Conservation (phyloP, 2,113 vertebrate genomes). For the Phainopepla nitens region DNA sequence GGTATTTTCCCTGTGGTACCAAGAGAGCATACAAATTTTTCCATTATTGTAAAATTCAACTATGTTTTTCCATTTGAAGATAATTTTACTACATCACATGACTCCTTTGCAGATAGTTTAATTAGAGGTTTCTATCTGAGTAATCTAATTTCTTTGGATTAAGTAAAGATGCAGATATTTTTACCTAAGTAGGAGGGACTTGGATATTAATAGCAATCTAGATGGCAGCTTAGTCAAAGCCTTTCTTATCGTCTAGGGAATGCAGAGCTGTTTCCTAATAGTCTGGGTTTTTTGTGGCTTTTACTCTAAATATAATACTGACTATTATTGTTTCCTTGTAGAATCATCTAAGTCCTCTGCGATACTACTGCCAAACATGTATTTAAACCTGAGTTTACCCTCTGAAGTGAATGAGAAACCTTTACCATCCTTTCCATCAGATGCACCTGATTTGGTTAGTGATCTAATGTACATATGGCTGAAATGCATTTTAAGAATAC, state of each 20-base stretch:
- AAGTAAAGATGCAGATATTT: not conserved
- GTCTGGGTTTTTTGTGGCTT: not conserved
- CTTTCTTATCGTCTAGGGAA: not conserved
- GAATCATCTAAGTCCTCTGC: not conserved
- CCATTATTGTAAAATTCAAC: not conserved
- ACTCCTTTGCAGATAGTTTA: not conserved
- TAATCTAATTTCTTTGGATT: not conserved
- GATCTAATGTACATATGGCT: not conserved
- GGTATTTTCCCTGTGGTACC: not conserved
- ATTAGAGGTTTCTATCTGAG: not conserved
- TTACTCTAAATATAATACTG: not conserved
- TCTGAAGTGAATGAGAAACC: constrained; percentile 13
- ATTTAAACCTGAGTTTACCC: constrained; percentile 48
- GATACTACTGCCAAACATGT: constrained; percentile 31
- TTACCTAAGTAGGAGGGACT: not conserved
- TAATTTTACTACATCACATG: not conserved
- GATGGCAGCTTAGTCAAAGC: not conserved
- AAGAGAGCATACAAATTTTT: not conserved
- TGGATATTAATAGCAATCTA: not conserved
- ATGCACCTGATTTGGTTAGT: constrained; percentile 65
- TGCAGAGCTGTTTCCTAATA: not conserved
- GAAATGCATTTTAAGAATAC: not conserved
- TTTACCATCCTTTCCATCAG: not conserved
- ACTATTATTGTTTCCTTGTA: constrained; percentile 13
- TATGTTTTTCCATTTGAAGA: not conserved